Evolutionary conservation across 2,113 vertebrate species (phyloP).

Genomic region (Siniperca chuatsi): DNA sequence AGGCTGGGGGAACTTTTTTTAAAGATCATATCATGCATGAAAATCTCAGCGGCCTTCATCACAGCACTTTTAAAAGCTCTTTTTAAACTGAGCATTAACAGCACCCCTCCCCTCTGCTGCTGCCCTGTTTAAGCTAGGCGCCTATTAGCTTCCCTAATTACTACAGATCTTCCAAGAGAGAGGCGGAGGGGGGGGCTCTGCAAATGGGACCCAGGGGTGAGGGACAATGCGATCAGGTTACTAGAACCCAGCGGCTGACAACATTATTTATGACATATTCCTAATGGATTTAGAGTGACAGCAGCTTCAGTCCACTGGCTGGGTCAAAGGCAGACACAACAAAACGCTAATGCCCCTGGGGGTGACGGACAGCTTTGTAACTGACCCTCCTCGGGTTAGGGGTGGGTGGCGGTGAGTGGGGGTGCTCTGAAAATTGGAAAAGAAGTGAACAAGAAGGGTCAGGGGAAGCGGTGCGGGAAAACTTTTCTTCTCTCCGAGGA

Average conservation of each 20-base stretch:
- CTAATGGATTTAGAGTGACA: slow-evolving; percentile 73
- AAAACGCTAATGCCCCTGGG: slow-evolving; percentile 25
- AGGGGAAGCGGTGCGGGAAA: slow-evolving; percentile 10
- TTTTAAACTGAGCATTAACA: slow-evolving; percentile 47
- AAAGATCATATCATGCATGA: slow-evolving; percentile 10
- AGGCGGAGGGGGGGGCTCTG: neutral
- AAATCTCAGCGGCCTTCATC: slow-evolving; percentile 26
- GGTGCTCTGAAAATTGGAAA: slow-evolving; percentile 5
- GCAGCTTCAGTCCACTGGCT: slow-evolving; percentile 53
- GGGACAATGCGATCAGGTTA: slow-evolving; percentile 61
- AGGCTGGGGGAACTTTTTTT: slow-evolving; percentile 4
- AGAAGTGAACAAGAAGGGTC: slow-evolving; percentile 23
- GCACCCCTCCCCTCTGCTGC: slow-evolving; percentile 18
- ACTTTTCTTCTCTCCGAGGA: slow-evolving; percentile 47
- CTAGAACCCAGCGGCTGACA: slow-evolving; percentile 61
- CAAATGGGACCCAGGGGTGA: slow-evolving; percentile 29
- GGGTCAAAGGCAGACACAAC: slow-evolving; percentile 68
- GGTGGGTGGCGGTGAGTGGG: neutral
- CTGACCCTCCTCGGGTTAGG: neutral
- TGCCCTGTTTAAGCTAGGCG: slow-evolving; percentile 13
- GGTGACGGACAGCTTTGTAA: slow-evolving; percentile 62
- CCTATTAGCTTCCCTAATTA: slow-evolving; percentile 69
- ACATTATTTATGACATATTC: slow-evolving; percentile 70
- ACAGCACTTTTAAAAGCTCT: slow-evolving; percentile 31
- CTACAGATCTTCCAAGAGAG: slow-evolving; percentile 26